Evolutionary conservation across 2,888 invertebrate species (phyloP).

Genomic region (Xiphydria camelus): DNA sequence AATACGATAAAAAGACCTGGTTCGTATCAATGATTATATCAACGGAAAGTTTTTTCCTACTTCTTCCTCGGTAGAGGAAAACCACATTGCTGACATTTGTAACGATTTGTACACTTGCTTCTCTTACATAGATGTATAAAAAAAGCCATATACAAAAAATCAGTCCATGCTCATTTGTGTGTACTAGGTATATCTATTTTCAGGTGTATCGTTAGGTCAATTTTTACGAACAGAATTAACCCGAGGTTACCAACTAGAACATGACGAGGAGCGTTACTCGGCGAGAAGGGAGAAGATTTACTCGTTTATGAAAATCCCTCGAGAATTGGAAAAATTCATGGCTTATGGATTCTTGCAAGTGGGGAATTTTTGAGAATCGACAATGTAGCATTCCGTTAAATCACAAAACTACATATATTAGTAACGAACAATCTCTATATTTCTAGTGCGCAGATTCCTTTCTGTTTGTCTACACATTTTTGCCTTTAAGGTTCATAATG

Average conservation of each 20-base stretch:
- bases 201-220: slow-evolving; percentile 53
- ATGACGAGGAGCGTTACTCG: slow-evolving; percentile 93
- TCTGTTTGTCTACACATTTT: slow-evolving; percentile 95
- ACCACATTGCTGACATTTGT: too few relatives aligned
- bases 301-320: slow-evolving; percentile 93
- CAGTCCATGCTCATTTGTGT: too few relatives aligned
- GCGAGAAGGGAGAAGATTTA: slow-evolving; percentile 95
- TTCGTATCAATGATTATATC: too few relatives aligned
- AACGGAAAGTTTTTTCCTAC: too few relatives aligned
- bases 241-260: slow-evolving; percentile 89
- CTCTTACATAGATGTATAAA: too few relatives aligned
- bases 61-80: too few relatives aligned
- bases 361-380: slow-evolving; percentile 9
- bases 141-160: too few relatives aligned
- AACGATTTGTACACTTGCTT: too few relatives aligned
- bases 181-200: too few relatives aligned
- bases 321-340: slow-evolving; percentile 91
- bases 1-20: too few relatives aligned
- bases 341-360: slow-evolving; percentile 88
- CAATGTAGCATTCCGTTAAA: not conserved
- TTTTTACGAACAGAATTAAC: slow-evolving; percentile 88
- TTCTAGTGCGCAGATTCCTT: slow-evolving; percentile 92
- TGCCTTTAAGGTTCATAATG: slow-evolving; percentile 89
- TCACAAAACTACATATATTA: not conserved
- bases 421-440: slow-evolving; percentile 20